These are phyloP conservation scores for Drosophila monieri DNA, from an alignment of 2,888 invertebrate genomes.

Conservation along the genomic window DNA sequence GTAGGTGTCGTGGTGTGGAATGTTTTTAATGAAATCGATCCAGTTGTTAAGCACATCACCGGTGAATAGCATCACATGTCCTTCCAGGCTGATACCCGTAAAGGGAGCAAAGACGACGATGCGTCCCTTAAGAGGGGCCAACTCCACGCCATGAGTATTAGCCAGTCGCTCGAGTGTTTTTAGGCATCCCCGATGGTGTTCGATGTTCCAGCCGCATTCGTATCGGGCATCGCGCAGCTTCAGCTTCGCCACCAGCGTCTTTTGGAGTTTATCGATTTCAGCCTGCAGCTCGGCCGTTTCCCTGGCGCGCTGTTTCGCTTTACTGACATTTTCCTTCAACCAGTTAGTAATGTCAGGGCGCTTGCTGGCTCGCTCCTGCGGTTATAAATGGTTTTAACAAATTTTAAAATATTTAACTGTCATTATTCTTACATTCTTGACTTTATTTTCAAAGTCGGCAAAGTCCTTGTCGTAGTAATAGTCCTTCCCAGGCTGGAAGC, in stretches of 20 bases:
- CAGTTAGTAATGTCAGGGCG: slow-evolving; percentile 85
- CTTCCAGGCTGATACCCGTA: slow-evolving; percentile 95
- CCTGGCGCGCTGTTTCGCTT: slow-evolving; percentile 88
- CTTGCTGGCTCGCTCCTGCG: slow-evolving; percentile 56
- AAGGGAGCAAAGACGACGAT: slow-evolving; percentile 94
- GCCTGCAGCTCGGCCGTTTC: slow-evolving; percentile 88
- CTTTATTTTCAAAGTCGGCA: slow-evolving; percentile 67
- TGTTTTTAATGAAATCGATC: slow-evolving; percentile 94
- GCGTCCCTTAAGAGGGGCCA: slow-evolving; percentile 89
- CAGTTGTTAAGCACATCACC: slow-evolving; percentile 97
- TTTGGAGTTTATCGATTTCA: slow-evolving; percentile 87
- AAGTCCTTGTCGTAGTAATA: slow-evolving; percentile 75
- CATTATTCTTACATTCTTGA: slow-evolving; percentile 52
- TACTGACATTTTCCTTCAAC: slow-evolving; percentile 88
- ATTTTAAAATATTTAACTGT: neutral
- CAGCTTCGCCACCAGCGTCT: slow-evolving; percentile 82
- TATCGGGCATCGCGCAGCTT: slow-evolving; percentile 87
- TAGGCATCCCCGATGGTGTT: slow-evolving; percentile 95
- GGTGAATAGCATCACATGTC: slow-evolving; percentile 94
- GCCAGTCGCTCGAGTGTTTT: slow-evolving; percentile 91
- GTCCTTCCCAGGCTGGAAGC: slow-evolving; percentile 67
- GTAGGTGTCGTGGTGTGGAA: slow-evolving; percentile 89
- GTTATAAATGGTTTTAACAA: neutral
- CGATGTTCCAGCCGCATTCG: slow-evolving; percentile 95
- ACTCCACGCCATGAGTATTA: slow-evolving; percentile 89